Conservation (phyloP, 2,888 invertebrate species). For the Sipha maydis region DNA sequence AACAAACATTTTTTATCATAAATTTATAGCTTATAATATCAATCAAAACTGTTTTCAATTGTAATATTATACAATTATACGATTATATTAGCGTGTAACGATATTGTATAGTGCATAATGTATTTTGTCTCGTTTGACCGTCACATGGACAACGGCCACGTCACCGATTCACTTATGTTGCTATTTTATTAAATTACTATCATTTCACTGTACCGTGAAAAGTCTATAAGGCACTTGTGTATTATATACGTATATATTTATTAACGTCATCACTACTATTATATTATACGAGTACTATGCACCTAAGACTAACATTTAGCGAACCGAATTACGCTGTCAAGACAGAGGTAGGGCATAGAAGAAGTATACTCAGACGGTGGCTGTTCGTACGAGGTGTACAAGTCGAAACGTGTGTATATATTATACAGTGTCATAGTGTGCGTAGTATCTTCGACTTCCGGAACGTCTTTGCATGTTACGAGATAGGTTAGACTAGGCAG, state of each 20-base stretch:
- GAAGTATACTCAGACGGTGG: background rate
- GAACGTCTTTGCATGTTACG: constrained; percentile 52
- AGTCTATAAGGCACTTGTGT: no score
- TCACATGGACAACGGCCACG: background rate
- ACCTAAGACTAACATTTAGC: background rate
- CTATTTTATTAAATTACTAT: no score
- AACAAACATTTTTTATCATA: background rate
- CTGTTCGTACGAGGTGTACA: background rate
- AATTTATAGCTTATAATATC: background rate
- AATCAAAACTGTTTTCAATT: background rate
- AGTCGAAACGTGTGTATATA: background rate
- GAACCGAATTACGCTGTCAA: background rate
- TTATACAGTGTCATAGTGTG: background rate
- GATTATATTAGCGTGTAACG: background rate
- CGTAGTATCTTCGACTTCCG: constrained; percentile 9
- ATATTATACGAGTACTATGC: no score
- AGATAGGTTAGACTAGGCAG: constrained; percentile 8
- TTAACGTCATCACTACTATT: no score
- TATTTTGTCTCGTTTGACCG: background rate
- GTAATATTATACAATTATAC: background rate
- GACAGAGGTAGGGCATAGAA: no score
- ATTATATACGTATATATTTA: no score
- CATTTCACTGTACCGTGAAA: no score
- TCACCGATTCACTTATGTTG: background rate
- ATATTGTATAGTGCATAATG: background rate